A percentile compares a stretch with the other conserved stretches of the same genome.
Conservation (phyloP, 2,113 vertebrate species). For the Piaya cayana region DNA sequence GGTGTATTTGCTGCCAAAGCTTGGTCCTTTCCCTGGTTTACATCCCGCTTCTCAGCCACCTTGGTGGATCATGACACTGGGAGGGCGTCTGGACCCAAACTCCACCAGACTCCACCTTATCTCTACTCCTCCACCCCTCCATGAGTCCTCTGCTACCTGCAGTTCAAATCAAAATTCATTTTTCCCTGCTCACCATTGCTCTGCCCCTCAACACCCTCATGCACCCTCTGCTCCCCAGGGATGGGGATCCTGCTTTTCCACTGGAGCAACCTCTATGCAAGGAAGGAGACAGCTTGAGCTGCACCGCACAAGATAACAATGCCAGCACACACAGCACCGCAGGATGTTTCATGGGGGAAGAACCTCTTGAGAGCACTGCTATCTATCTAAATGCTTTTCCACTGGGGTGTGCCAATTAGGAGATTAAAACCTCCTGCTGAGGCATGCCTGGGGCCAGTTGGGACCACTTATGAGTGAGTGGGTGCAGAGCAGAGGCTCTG, state of each 20-base stretch:
- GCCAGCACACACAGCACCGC: accelerated
- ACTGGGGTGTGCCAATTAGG: neutral
- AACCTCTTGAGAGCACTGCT: neutral
- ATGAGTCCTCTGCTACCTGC: neutral
- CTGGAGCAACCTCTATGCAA: accelerated
- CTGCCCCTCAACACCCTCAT: neutral
- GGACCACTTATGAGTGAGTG: constrained; percentile 19
- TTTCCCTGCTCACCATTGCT: neutral
- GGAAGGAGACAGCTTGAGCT: neutral
- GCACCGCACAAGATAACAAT: neutral
- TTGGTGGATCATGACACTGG: accelerated
- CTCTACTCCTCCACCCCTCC: neutral
- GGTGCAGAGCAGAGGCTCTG: neutral
- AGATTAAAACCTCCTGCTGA: constrained; percentile 33
- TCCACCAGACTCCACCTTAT: neutral
- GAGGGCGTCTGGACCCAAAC: neutral
- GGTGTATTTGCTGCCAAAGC: neutral
- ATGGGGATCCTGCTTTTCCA: accelerated
- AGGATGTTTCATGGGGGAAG: neutral
- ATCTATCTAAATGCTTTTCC: neutral
- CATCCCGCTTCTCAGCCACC: neutral
- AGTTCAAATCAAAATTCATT: neutral
- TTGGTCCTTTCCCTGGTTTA: neutral
- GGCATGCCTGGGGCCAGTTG: constrained; percentile 43
- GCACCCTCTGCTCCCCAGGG: accelerated